Conservation (phyloP, 2,113 vertebrate genomes). For the Calyptommatus sinebrachiatus region DNA sequence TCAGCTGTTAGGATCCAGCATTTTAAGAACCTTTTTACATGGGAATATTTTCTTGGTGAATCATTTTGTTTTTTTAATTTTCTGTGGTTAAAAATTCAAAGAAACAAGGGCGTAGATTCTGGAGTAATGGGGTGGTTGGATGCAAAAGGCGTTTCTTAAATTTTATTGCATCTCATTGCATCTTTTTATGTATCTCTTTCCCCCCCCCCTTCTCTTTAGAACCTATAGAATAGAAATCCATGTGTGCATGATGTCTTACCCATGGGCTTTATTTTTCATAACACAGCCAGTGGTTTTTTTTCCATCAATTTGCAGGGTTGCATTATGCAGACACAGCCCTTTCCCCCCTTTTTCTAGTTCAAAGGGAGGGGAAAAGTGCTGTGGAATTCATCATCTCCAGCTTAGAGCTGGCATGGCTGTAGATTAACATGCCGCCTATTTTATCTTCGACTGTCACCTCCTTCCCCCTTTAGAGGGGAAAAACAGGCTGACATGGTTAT, state of each 20-base stretch:
- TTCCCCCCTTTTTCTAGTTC: slow-evolving; percentile 10
- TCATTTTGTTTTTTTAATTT: slow-evolving; percentile 16
- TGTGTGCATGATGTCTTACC: slow-evolving; percentile 7
- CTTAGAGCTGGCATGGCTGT: slow-evolving; percentile 58
- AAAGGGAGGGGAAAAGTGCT: slow-evolving; percentile 6
- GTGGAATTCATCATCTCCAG: slow-evolving; percentile 37
- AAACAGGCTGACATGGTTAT: slow-evolving; percentile 64
- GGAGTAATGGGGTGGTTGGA: background rate
- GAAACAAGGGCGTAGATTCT: slow-evolving; percentile 21
- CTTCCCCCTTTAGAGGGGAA: slow-evolving; percentile 43
- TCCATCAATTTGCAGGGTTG: slow-evolving; percentile 41
- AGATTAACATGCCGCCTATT: slow-evolving; percentile 29
- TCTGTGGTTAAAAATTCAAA: slow-evolving; percentile 14
- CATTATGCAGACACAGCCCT: background rate
- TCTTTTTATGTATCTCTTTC: no score
- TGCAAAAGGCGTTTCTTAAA: background rate
- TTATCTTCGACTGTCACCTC: slow-evolving; percentile 59
- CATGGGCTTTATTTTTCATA: slow-evolving; percentile 12
- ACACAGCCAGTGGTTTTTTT: background rate
- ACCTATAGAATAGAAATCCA: no score
- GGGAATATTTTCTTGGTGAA: slow-evolving; percentile 54
- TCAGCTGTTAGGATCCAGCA: slow-evolving; percentile 48
- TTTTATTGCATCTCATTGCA: no score
- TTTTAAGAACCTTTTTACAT: slow-evolving; percentile 39
- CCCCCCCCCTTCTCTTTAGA: background rate